Percentiles rank a stretch among this genome's conserved stretches.
Evolutionary conservation across 1,140 invertebrate genomes (phyloP).

Genomic region (Heterodera schachtii): DNA sequence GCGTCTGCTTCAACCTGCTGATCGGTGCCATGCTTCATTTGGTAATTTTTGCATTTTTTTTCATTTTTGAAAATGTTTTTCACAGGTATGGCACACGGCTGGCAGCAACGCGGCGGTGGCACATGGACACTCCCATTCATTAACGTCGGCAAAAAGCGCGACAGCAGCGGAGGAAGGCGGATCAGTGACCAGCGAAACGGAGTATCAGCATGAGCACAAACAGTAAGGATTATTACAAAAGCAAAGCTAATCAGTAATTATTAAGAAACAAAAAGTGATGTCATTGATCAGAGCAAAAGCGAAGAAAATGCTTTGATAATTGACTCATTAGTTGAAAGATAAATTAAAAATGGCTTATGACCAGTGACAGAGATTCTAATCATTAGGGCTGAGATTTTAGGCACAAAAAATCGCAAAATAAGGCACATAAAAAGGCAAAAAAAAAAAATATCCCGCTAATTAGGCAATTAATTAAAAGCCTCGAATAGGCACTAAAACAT

Average conservation of each 20-base stretch:
- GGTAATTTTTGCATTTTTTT: not conserved
- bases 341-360: no score
- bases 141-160: not conserved
- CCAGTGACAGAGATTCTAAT: no score
- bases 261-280: no score
- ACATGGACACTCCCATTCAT: conserved; percentile 26
- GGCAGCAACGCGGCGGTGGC: not conserved
- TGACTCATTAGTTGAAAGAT: no score
- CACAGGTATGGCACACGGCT: conserved; percentile 8
- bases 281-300: no score
- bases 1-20: conserved; percentile 83
- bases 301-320: not conserved
- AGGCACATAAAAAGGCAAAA: no score
- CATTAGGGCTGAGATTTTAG: no score
- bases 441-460: no score
- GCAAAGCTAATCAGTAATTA: no score
- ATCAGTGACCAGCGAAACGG: not conserved
- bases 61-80: not conserved
- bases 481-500: no score
- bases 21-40: conserved; percentile 74
- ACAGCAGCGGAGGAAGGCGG: not conserved
- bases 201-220: not conserved
- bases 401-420: no score
- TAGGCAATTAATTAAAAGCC: no score
- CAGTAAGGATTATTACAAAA: not conserved